These are phyloP conservation scores for Sebastes steindachneri DNA, from an alignment of 2,797 vertebrate species.

Conservation along the genomic window DNA sequence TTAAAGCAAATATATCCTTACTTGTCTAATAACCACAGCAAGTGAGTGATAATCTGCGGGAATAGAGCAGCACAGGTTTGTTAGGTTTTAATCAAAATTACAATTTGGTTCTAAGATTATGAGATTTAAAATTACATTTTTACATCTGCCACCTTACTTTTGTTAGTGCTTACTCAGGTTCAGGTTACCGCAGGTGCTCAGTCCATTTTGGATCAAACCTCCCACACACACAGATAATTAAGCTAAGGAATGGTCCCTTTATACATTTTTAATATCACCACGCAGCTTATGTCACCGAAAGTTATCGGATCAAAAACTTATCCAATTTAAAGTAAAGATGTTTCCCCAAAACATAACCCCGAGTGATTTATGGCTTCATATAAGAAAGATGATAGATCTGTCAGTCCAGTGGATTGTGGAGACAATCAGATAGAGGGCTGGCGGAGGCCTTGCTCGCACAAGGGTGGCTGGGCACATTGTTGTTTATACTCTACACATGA, in stretches of 20 bases:
- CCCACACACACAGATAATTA: background rate
- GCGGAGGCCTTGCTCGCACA: conserved; percentile 22
- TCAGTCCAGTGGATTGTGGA: conserved; percentile 24
- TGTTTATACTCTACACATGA: conserved; percentile 60
- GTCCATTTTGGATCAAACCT: background rate
- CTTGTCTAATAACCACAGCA: background rate
- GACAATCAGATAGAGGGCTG: conserved; percentile 29
- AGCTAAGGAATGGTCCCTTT: background rate
- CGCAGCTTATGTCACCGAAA: background rate
- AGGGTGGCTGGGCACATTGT: conserved; percentile 35
- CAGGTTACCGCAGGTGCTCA: background rate
- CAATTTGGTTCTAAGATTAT: background rate
- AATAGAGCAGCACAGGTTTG: background rate
- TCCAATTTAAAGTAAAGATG: conserved; percentile 48
- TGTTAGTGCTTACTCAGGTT: background rate
- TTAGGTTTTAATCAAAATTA: background rate
- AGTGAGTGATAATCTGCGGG: background rate
- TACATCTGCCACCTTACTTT: background rate
- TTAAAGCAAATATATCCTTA: background rate
- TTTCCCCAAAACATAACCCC: conserved; percentile 29
- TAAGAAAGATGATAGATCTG: conserved; percentile 48
- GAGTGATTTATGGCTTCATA: conserved; percentile 59
- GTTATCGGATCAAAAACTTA: conserved; percentile 42
- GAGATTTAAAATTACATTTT: background rate
- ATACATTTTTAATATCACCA: background rate